phyloP scores from a whole-genome alignment of 2,888 invertebrate genomes.

The Aphidius colemani region DNA sequence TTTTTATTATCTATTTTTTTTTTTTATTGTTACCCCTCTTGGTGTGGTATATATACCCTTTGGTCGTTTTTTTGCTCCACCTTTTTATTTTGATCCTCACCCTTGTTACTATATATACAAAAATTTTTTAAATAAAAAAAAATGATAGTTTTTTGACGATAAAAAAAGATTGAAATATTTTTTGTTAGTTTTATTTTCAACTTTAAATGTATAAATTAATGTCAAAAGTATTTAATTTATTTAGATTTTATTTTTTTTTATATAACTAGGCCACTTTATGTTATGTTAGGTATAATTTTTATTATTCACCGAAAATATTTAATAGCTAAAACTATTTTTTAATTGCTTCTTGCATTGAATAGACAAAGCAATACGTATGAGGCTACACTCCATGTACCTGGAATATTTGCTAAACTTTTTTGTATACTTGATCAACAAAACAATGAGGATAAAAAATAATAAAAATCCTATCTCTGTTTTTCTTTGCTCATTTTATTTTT shows the following conservation, averaged over 20 bases:
- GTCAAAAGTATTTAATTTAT: conserved; percentile 10
- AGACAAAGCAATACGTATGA: too few relatives aligned
- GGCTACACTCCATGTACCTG: too few relatives aligned
- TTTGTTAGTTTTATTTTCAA: conserved; percentile 6
- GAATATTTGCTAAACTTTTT: background rate
- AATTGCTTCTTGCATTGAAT: too few relatives aligned
- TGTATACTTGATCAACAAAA: conserved; percentile 11
- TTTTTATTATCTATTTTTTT: background rate
- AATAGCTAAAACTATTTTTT: too few relatives aligned
- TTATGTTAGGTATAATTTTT: too few relatives aligned
- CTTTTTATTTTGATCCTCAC: background rate
- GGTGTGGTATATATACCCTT: too few relatives aligned
- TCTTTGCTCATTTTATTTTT: background rate
- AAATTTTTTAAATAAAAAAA: conserved; percentile 6
- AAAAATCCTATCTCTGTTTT: conserved; percentile 5
- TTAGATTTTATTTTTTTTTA: conserved; percentile 4
- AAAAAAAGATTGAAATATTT: conserved; percentile 13
- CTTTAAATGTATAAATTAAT: conserved; percentile 18
- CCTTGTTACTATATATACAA: too few relatives aligned
- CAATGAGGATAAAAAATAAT: conserved; percentile 11
- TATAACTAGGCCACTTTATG: too few relatives aligned
- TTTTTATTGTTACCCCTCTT: too few relatives aligned
- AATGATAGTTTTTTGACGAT: conserved; percentile 10
- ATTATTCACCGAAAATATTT: too few relatives aligned
- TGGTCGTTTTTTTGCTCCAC: background rate